phyloP scores from a whole-genome alignment of 2,888 invertebrate species.

The Drosophila imparisetae region DNA sequence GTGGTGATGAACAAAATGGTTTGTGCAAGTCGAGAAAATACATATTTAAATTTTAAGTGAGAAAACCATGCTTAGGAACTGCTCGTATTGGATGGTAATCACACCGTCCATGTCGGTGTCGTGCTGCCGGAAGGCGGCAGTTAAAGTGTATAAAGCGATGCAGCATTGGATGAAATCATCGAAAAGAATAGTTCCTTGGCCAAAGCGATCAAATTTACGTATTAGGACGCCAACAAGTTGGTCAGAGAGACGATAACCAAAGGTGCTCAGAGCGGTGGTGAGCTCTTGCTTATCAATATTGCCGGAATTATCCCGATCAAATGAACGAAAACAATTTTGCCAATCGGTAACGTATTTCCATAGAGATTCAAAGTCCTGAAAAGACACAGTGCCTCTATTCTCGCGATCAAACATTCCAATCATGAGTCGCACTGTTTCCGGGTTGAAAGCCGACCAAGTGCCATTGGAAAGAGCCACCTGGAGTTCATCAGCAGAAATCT shows the following conservation, averaged over 20 bases:
- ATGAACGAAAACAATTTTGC: constrained; percentile 97
- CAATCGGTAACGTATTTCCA: constrained; percentile 99
- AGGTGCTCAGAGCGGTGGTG: constrained; percentile 94
- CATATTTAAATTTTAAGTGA: constrained; percentile 88
- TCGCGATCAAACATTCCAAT: constrained; percentile 97
- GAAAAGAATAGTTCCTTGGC: constrained; percentile 96
- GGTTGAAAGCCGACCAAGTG: constrained; percentile 99
- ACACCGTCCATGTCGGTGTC: constrained; percentile 97
- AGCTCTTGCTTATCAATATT: constrained; percentile 96
- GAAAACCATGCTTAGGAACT: constrained; percentile 97
- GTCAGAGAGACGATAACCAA: constrained; percentile 95
- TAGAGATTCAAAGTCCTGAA: constrained; percentile 97
- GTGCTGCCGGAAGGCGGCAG: constrained; percentile 93
- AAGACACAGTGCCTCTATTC: constrained; percentile 94
- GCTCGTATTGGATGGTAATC: constrained; percentile 97
- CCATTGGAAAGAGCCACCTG: constrained; percentile 97
- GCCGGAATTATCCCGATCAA: constrained; percentile 96
- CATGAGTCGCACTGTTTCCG: constrained; percentile 94
- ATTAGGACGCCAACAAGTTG: constrained; percentile 92
- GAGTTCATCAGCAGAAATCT: constrained; percentile 94
- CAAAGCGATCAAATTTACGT: constrained; percentile 96
- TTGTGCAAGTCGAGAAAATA: constrained; percentile 5
- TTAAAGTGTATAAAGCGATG: constrained; percentile 94
- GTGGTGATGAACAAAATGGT: constrained; percentile 1
- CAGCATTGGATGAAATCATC: constrained; percentile 99